phyloP scores from a whole-genome alignment of 2,888 invertebrate genomes.

The Aphodius granarius region DNA sequence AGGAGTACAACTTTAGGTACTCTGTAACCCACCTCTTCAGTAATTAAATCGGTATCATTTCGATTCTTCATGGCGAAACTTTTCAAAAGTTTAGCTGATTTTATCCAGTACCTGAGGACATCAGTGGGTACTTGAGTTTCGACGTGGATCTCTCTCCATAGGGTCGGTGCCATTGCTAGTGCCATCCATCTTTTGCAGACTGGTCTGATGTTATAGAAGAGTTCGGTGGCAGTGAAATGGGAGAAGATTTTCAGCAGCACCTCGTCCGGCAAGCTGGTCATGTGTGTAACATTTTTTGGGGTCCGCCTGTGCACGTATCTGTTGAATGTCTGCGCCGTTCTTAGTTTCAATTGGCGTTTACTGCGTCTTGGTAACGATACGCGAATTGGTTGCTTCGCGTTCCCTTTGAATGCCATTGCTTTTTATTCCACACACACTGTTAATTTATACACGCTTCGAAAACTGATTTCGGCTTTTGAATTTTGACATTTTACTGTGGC shows the following conservation, averaged over 20 bases:
- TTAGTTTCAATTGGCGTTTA: conserved; percentile 14
- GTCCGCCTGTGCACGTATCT: conserved; percentile 10
- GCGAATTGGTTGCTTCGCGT: conserved; percentile 17
- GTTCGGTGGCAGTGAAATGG: conserved; percentile 27
- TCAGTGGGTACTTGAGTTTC: conserved; percentile 23
- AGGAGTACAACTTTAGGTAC: background rate
- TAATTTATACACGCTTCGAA: conserved; percentile 9
- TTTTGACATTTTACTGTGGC: conserved; percentile 17
- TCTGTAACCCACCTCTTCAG: conserved; percentile 22
- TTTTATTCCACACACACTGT: too few species aligned
- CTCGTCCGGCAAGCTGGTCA: conserved; percentile 30
- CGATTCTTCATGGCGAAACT: conserved; percentile 24
- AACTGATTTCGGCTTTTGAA: conserved; percentile 15
- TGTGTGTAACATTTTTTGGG: conserved; percentile 11
- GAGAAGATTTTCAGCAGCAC: conserved; percentile 29
- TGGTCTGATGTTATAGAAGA: conserved; percentile 27
- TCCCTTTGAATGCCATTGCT: conserved; percentile 20
- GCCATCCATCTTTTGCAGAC: conserved; percentile 30
- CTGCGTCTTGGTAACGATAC: conserved; percentile 19
- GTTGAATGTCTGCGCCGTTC: conserved; percentile 2
- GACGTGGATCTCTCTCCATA: conserved; percentile 29
- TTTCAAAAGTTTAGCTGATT: conserved; percentile 25
- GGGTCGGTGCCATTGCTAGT: conserved; percentile 26
- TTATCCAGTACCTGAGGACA: conserved; percentile 28
- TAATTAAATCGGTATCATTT: conserved; percentile 26